These are phyloP conservation scores for Cricetomys ansorgei DNA, from an alignment of 2,113 vertebrate genomes.

Conservation along the genomic window DNA sequence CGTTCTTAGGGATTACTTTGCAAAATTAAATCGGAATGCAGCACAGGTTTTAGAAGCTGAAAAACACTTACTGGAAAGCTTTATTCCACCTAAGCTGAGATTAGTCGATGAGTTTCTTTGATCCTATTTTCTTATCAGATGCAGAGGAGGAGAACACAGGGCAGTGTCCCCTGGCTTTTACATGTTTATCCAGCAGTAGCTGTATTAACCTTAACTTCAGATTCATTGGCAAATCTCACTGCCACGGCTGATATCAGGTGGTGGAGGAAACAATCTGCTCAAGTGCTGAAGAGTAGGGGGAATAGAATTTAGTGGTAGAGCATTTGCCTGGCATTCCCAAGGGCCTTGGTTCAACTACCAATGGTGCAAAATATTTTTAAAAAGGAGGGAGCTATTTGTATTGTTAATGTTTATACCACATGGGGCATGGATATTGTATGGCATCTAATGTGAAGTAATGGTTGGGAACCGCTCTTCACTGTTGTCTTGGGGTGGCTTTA, in stretches of 20 bases:
- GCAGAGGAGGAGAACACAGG: neutral
- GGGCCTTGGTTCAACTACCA: neutral
- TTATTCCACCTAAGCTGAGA: neutral
- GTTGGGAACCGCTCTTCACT: neutral
- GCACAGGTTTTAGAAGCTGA: slow-evolving; percentile 1
- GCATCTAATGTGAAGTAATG: neutral
- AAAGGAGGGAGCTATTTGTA: neutral
- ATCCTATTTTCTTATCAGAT: neutral
- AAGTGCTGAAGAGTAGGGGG: neutral
- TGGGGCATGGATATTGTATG: neutral
- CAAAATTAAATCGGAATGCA: neutral
- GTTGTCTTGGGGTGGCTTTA: neutral
- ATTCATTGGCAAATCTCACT: neutral
- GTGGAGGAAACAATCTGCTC: neutral
- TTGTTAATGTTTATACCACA: neutral
- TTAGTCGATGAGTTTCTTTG: neutral
- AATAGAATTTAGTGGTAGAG: neutral
- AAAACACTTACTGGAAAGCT: neutral
- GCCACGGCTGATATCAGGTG: neutral
- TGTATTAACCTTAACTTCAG: neutral
- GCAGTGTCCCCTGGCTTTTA: neutral
- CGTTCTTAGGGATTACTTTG: neutral
- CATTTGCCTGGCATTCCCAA: neutral
- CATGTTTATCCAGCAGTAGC: neutral
- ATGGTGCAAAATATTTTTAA: neutral